These are phyloP conservation scores for Bolinopsis microptera DNA, from an alignment of 37 sponge, comb jelly and placozoan species.

Conservation along the genomic window DNA sequence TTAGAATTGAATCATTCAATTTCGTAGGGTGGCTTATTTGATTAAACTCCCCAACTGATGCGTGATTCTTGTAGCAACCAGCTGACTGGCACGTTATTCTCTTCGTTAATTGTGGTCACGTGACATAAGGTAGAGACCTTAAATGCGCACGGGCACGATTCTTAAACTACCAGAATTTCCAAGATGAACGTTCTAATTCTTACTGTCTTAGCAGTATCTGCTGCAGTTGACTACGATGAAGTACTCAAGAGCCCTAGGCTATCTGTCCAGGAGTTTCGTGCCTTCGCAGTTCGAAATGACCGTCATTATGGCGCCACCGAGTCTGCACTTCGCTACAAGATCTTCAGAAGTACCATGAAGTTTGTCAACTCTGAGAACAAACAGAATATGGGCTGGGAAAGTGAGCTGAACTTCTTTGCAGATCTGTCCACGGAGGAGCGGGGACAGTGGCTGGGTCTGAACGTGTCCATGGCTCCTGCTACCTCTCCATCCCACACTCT, in stretches of 20 bases:
- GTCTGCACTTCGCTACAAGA: background rate
- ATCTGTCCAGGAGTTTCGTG: background rate
- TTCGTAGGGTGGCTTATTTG: background rate
- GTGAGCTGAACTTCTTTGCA: conserved; percentile 36
- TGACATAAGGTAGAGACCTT: no score
- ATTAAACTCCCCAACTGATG: background rate
- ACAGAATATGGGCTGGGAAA: background rate
- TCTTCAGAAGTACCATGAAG: background rate
- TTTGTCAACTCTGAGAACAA: background rate
- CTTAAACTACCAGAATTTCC: no score
- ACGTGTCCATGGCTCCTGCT: background rate
- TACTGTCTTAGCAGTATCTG: background rate
- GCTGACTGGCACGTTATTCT: no score
- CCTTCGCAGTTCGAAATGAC: background rate
- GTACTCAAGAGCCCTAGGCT: background rate
- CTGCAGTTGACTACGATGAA: background rate
- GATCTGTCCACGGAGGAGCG: background rate
- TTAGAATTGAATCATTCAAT: background rate
- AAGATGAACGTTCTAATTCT: background rate
- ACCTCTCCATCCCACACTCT: background rate
- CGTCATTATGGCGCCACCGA: background rate
- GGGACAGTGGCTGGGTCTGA: background rate
- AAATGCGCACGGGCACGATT: no score
- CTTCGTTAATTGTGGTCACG: no score
- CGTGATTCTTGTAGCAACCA: background rate